These are phyloP conservation scores for Scomberomorus guttatus DNA, from an alignment of 2,797 vertebrate genomes.

Conservation along the genomic window DNA sequence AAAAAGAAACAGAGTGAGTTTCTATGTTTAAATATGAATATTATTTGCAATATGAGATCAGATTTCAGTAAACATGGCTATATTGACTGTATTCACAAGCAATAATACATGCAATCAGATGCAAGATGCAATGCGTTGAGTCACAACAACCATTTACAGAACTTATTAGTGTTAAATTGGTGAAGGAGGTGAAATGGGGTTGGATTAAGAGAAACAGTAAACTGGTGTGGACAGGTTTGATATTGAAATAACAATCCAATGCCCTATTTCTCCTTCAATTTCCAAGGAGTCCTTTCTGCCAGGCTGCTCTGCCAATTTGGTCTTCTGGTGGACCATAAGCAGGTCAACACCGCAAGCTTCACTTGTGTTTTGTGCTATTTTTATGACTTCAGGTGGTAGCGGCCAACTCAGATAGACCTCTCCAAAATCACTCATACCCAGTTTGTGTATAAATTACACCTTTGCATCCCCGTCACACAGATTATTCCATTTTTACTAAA, in stretches of 20 bases:
- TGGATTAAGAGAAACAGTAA: neutral
- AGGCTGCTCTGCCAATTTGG: neutral
- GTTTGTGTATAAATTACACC: neutral
- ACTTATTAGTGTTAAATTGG: neutral
- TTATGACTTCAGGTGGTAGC: neutral
- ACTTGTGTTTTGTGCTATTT: slow-evolving; percentile 14
- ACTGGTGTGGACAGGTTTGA: neutral
- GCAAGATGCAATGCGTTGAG: too few species aligned
- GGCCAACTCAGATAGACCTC: neutral
- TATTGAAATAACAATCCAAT: neutral
- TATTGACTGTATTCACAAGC: neutral
- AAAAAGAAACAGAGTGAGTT: too few species aligned
- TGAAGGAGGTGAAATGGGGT: neutral
- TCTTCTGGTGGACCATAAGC: slow-evolving; percentile 22
- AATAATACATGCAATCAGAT: neutral
- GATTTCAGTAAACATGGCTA: neutral
- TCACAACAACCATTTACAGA: too few species aligned
- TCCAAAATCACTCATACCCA: neutral
- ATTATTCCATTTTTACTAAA: neutral
- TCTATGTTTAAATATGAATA: neutral
- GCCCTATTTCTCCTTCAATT: neutral
- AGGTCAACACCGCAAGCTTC: slow-evolving; percentile 15
- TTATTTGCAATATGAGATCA: neutral
- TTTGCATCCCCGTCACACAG: neutral
- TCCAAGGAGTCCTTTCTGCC: neutral